Evolutionary conservation across 1,140 invertebrate genomes (phyloP).

Genomic region (Drosophila repleta): DNA sequence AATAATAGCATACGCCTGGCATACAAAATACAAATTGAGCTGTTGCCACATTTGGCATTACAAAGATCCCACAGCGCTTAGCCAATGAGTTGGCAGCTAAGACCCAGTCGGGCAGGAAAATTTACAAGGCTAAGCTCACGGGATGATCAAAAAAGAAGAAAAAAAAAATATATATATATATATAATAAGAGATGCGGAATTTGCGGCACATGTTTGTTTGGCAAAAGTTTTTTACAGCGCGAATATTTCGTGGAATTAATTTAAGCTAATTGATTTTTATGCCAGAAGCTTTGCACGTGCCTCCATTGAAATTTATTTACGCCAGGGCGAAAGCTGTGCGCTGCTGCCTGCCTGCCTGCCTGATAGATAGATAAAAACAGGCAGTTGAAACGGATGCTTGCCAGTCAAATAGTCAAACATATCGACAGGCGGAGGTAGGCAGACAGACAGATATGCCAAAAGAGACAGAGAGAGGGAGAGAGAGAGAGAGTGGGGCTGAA

Average conservation of each 20-base stretch:
- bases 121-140: conserved; percentile 70
- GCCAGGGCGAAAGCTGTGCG: conserved; percentile 11
- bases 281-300: conserved; percentile 57
- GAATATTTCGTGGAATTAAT: conserved; percentile 66
- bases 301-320: conserved; percentile 32
- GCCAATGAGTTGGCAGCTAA: conserved; percentile 54
- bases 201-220: conserved; percentile 37
- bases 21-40: conserved; percentile 69
- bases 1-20: background rate
- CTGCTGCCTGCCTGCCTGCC: background rate
- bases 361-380: conserved; percentile 37
- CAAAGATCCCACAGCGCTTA: conserved; percentile 52
- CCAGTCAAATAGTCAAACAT: conserved; percentile 45
- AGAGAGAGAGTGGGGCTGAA: background rate
- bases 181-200: conserved; percentile 21
- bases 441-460: background rate
- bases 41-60: conserved; percentile 68
- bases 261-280: conserved; percentile 77
- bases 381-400: conserved; percentile 51
- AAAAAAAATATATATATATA: background rate
- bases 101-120: conserved; percentile 57
- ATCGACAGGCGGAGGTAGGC: conserved; percentile 54
- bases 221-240: conserved; percentile 40
- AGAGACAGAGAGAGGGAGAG: background rate
- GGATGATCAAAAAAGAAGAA: conserved; percentile 20